Conservation (phyloP, 37 sponge, comb jelly and placozoan species). For the Corticium candelabrum region DNA sequence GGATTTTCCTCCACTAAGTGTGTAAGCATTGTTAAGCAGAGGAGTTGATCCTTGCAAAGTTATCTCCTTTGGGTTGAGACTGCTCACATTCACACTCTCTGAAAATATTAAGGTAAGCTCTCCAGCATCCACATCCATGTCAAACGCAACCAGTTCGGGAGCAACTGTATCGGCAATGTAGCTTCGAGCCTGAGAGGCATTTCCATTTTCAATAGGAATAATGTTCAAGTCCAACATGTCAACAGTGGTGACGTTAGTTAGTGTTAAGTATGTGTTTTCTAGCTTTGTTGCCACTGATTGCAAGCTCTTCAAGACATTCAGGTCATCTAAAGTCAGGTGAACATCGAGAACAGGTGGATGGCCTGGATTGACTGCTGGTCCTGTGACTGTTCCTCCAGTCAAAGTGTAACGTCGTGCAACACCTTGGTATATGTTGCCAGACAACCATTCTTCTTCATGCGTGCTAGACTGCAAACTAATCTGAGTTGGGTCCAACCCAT, state of each 20-base stretch:
- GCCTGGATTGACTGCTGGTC: slow-evolving; percentile 42
- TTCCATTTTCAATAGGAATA: slow-evolving; percentile 19
- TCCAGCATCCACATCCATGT: slow-evolving; percentile 74
- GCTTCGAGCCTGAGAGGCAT: slow-evolving; percentile 17
- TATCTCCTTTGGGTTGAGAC: slow-evolving; percentile 34
- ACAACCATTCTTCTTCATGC: neutral
- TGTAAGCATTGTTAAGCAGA: slow-evolving; percentile 15
- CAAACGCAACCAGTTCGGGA: slow-evolving; percentile 49
- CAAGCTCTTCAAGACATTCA: slow-evolving; percentile 77
- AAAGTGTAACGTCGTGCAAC: slow-evolving; percentile 41
- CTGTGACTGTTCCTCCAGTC: slow-evolving; percentile 14
- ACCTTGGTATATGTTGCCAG: slow-evolving; percentile 27
- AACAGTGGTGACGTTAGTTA: slow-evolving; percentile 19
- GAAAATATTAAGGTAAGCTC: slow-evolving; percentile 58
- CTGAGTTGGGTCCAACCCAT: neutral
- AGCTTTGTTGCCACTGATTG: slow-evolving; percentile 50
- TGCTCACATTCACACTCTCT: slow-evolving; percentile 64
- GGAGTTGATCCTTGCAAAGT: slow-evolving; percentile 45
- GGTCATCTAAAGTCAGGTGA: slow-evolving; percentile 39
- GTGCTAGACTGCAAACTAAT: neutral
- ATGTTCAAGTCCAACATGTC: slow-evolving; percentile 55
- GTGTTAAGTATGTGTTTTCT: slow-evolving; percentile 45
- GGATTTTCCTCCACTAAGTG: slow-evolving; percentile 56
- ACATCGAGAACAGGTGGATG: slow-evolving; percentile 70
- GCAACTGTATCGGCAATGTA: slow-evolving; percentile 45